Evolutionary conservation across 2,888 invertebrate genomes (phyloP), one percentile per base, ranked within the genome.

Genomic region (Hypomecis punctinalis): DNA sequence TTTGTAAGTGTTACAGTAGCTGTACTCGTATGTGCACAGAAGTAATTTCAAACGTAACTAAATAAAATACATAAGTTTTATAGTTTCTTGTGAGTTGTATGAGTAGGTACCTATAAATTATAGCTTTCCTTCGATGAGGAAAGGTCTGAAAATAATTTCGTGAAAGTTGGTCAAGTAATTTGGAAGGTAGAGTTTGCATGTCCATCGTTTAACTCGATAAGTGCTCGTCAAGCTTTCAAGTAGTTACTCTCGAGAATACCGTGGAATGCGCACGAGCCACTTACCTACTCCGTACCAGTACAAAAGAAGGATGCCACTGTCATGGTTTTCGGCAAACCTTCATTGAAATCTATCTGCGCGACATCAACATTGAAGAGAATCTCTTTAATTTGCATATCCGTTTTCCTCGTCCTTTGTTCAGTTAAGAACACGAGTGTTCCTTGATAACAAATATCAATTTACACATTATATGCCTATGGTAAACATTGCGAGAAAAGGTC

Each of bases 391-490:
- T 72, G 67, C 70, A 70, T 68, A 72, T 69, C 67, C 55, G 60
- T 69, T 72, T 72, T 72, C 72, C 72, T 72, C 65, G 52, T 72
- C 66, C 70, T 72, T 72, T 72, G 72, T 72, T 69, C 68, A 63
- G 37, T 60, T 49, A 51, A 46, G 55, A 58, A 51, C 59, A 55
- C 46, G 58, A 59, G 49, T 39, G 53, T 53, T 61, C 40, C 58
- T 54, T 58, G 66, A 54, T 66, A 49, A 33, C 61, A 48, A 47
- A 66, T 66, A 62, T 66, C 61, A 59, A 56, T 57, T 65, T 65
- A 52, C 56, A 60, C 63, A 43, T 49, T 5, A 36, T 42, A 51
- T 23, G 23, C 23, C 23, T 3, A 23, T 59, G 43, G 54, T 47
- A 63, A 63, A 54, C 36, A 63, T 40, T 36, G 51, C 47, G 53